A percentile compares a stretch with the other conserved stretches of the same genome.
Conservation (phyloP, 2,797 vertebrate genomes). For the Acanthurus tractus region DNA sequence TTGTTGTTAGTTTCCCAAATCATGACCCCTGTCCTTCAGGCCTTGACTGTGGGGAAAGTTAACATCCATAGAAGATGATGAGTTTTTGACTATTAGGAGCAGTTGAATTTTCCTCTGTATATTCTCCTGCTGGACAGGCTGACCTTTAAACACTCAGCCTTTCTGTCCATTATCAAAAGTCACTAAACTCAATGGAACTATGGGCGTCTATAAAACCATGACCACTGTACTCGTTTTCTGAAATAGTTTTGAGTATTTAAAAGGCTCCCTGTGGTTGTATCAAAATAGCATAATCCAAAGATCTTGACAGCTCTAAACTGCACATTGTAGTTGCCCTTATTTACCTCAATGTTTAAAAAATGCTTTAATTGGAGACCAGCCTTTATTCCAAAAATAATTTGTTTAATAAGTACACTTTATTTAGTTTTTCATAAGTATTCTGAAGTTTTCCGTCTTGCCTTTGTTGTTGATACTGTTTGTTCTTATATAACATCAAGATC, state of each 20-base stretch:
- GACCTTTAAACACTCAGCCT: slow-evolving; percentile 9
- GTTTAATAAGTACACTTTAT: neutral
- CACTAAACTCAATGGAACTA: slow-evolving; percentile 13
- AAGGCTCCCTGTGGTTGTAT: neutral
- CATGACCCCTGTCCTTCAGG: too few species aligned
- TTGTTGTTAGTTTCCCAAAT: too few species aligned
- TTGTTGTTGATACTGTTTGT: too few species aligned
- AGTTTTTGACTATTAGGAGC: too few species aligned
- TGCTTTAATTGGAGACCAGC: neutral
- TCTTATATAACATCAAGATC: too few species aligned
- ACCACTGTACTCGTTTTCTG: neutral
- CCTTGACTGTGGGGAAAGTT: too few species aligned
- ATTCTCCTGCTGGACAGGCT: too few species aligned
- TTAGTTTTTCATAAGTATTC: neutral
- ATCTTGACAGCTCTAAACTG: neutral
- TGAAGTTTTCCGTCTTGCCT: too few species aligned
- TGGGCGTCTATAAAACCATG: slow-evolving; percentile 2
- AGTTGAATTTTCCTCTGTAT: too few species aligned
- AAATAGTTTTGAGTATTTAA: neutral
- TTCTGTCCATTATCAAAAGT: slow-evolving; percentile 35
- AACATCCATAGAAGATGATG: too few species aligned
- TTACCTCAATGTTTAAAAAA: neutral
- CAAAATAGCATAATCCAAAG: neutral
- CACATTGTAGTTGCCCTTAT: neutral
- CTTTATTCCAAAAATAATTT: neutral